Base-by-base conservation (phyloP, 92 coral and sea anemone species). In the Meandrina meandrites region DNA sequence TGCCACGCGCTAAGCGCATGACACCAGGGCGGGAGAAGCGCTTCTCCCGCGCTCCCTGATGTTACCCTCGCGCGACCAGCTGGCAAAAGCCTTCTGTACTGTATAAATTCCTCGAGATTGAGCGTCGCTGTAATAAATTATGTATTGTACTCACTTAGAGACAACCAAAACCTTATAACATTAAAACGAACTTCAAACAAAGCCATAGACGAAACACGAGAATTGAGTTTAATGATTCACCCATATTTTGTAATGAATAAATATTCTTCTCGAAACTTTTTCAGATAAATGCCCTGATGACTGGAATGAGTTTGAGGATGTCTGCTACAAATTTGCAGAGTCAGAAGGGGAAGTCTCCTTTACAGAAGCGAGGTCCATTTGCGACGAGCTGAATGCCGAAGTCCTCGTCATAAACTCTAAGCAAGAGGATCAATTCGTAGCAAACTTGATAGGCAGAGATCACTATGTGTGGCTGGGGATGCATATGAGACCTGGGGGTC, bases 211-310 rank as follows among this genome's bases (percentile, higher is more conserved):
- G 32, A 24, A 0, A 53, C 19, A 14, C 45, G 45, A 40, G 45
- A 40, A n/a, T 40, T 40, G 6, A 40, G 3, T 40, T 40, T 40
- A 40, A n/a, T n/a, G 9, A 50, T 53, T 53, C 18, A 13, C 19
- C 18, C 58, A 1, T 0, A 53, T 3, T 9, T 53, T 53, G 3
- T 53, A 13, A 14, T 14, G 45, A 76, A 30, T 21, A 8, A 28
- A 5, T 57, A 16, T 79, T 17, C 0, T 32, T 42, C 24, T 76
- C 21, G 16, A 47, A 47, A 22, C 40, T 80, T 28, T 15, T 40
- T n/a, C 57, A 81, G 85, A 81, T n/a, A 45, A 62, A 27, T 81
- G 85, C 35, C 85, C 85, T n/a, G 85, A 81, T 10, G 76, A 76
- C 76, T 81, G 76, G 85, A 42, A 66, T 3, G 34, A 42, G 30